Evolutionary conservation across 1,140 invertebrate genomes (phyloP), one percentile per base, ranked within the genome.

Genomic region (Centruroides sculpturatus): DNA sequence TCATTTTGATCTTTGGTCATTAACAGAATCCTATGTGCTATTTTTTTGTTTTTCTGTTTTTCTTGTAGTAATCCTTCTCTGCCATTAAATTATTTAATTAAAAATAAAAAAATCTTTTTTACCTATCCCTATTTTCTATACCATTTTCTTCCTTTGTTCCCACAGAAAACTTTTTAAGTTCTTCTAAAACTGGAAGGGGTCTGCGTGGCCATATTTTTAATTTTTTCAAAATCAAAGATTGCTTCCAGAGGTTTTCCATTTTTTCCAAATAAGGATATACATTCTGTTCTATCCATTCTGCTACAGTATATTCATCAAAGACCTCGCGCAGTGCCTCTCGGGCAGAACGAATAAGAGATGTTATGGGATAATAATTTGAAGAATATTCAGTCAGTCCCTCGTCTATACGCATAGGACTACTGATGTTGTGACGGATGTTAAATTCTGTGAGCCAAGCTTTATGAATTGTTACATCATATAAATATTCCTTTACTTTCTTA

Each of bases 391-490:
- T 69, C 23, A 83, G 34, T 82, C 76, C 68, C 63, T 68, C 84
- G 60, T 85, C 84, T 0, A 90, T 78, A 9, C 86, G 76, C 63
- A 83, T 77, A 0, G 86, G 84, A 63, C 81, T 83, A 5, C 85
- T 83, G 64, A 84, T 89, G 64, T 83, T 85, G 66, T 85, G 80
- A n/a, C 84, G 79, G 1, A 87, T 74, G 70, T 89, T 89, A 68
- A 89, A 90, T 5, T 82, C 78, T 7, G 85, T 88, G 66, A 89
- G 73, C 87, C 87, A 91, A 34, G 84, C 83, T 64, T 78, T 74
- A 51, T 69, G 67, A 35, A 71, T 67, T 0, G 66, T 70, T 23
- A 72, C 68, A 49, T 68, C 69, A 41, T 71, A 70, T 10, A 71
- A 54, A 56, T 71, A 71, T 48, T 70, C 67, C 48, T 72, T 67